Conservation (phyloP, 2,797 vertebrate genomes). For the Scolopax rusticola region DNA sequence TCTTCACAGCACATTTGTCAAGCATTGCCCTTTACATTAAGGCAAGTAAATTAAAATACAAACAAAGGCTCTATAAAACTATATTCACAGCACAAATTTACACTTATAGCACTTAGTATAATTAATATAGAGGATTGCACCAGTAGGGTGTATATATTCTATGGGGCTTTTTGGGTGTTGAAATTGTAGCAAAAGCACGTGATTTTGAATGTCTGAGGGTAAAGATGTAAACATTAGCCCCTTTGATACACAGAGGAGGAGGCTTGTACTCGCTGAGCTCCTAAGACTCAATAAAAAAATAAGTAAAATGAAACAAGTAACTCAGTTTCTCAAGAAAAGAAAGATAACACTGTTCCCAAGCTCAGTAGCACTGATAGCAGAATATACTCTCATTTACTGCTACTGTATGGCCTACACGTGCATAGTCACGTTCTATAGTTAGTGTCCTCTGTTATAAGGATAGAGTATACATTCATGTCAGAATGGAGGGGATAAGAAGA, state of each 20-base stretch:
- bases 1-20: background rate
- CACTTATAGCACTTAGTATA: background rate
- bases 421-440: constrained; percentile 67
- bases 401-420: constrained; percentile 41
- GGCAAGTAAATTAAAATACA: background rate
- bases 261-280: constrained; percentile 9
- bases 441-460: constrained; percentile 51
- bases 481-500: constrained; percentile 55
- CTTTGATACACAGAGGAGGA: constrained; percentile 2
- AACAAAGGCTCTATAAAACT: background rate
- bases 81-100: background rate
- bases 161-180: background rate
- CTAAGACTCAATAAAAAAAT: background rate
- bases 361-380: constrained; percentile 41
- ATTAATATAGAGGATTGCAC: background rate
- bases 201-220: background rate
- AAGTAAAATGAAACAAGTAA: constrained; percentile 54
- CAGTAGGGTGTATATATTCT: background rate
- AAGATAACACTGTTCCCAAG: constrained; percentile 72
- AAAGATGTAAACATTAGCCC: background rate
- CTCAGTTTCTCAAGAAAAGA: constrained; percentile 65
- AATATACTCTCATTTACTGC: constrained; percentile 37
- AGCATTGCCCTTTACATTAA: background rate
- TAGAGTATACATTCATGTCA: constrained; percentile 64
- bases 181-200: background rate